These are phyloP conservation scores for Homalodisca vitripennis DNA, from an alignment of 1,140 invertebrate species.

Conservation along the genomic window DNA sequence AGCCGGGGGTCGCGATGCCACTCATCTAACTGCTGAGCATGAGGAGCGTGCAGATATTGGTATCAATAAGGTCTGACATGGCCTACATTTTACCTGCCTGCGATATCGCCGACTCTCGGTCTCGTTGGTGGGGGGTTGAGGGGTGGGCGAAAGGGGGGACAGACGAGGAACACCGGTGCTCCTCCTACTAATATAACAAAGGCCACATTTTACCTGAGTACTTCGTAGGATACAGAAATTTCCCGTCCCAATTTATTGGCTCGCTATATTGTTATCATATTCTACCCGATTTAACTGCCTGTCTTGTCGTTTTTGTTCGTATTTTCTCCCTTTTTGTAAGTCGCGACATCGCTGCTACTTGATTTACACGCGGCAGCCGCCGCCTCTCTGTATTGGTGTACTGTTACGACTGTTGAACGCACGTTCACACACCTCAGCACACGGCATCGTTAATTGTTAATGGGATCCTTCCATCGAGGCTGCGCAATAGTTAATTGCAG, in stretches of 20 bases:
- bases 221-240: slow-evolving; percentile 13
- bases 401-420: no score
- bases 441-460: no score
- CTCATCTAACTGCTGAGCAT: no score
- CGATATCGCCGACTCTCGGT: background rate
- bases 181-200: slow-evolving; percentile 20
- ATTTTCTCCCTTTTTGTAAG: background rate
- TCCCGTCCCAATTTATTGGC: slow-evolving; percentile 7
- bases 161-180: background rate
- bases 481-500: no score
- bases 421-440: no score
- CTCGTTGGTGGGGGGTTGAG: background rate
- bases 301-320: slow-evolving; percentile 14
- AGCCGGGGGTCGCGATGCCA: no score
- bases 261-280: slow-evolving; percentile 18
- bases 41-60: background rate
- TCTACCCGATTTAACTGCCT: slow-evolving; percentile 1
- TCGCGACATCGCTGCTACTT: no score
- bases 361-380: no score
- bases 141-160: background rate
- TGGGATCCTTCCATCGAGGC: no score
- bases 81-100: slow-evolving; percentile 3
- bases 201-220: slow-evolving; percentile 18
- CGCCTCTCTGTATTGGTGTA: no score
- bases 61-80: background rate